Conservation (phyloP, 1,140 invertebrate genomes). For the Hormaphis cornu region DNA sequence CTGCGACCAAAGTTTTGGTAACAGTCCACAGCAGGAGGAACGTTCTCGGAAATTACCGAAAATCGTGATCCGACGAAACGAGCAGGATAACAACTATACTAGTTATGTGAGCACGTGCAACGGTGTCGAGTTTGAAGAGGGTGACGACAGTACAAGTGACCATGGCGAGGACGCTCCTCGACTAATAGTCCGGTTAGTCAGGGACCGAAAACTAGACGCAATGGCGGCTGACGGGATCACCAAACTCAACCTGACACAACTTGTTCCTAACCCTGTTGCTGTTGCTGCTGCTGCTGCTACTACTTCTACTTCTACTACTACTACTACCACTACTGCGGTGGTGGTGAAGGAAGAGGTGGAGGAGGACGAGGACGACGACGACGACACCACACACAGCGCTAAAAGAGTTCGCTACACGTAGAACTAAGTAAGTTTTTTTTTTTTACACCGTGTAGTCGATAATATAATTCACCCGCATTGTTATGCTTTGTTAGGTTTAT, state of each 20-base stretch:
- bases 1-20: no score
- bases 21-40: neutral
- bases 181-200: neutral
- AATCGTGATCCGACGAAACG: conserved; percentile 14
- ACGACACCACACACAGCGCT: neutral
- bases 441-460: no score
- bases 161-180: neutral
- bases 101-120: conserved; percentile 3
- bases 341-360: no score
- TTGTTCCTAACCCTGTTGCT: conserved; percentile 2
- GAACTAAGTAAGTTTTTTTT: neutral
- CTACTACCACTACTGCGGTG: no score
- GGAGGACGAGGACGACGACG: no score
- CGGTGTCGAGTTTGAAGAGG: neutral
- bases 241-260: neutral
- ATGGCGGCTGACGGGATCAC: neutral
- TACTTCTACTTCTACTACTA: no score
- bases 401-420: neutral
- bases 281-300: no score
- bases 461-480: no score
- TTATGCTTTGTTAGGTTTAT: no score
- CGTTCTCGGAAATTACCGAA: neutral
- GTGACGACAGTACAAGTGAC: neutral
- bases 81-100: neutral
- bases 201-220: neutral